phyloP scores from a whole-genome alignment of 2,113 vertebrate genomes.

The Plotosus lineatus region DNA sequence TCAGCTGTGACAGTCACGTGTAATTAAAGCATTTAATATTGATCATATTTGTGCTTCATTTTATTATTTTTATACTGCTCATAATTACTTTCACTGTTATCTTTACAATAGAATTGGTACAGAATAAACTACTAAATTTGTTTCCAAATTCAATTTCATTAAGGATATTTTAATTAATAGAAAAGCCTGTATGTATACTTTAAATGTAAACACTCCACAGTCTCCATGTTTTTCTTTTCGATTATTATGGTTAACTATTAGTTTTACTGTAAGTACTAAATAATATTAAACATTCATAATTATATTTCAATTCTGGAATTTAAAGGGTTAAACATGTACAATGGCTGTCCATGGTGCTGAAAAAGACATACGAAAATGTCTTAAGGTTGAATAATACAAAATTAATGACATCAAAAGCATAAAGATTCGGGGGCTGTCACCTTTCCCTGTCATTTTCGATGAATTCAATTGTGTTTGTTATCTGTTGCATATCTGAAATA shows the following conservation, averaged over 20 bases:
- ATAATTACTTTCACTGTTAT: neutral
- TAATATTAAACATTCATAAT: neutral
- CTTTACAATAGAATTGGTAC: neutral
- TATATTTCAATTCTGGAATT: neutral
- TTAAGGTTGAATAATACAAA: neutral
- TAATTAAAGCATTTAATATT: neutral
- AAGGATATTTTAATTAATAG: neutral
- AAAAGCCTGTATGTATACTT: neutral
- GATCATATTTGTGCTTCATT: neutral
- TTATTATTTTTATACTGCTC: neutral
- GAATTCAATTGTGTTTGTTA: neutral
- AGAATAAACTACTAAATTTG: neutral
- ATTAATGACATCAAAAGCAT: neutral
- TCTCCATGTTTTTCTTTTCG: too few species aligned
- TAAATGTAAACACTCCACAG: neutral
- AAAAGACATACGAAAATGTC: neutral
- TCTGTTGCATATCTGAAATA: neutral
- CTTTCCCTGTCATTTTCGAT: neutral
- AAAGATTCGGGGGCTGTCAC: neutral
- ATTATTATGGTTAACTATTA: neutral
- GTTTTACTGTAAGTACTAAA: neutral
- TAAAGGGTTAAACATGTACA: neutral
- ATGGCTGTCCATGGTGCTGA: constrained; percentile 73
- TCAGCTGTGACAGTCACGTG: neutral
- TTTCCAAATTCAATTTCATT: neutral